Conservation (phyloP, 2,888 invertebrate species). For the Rhyacophila evoluta region DNA sequence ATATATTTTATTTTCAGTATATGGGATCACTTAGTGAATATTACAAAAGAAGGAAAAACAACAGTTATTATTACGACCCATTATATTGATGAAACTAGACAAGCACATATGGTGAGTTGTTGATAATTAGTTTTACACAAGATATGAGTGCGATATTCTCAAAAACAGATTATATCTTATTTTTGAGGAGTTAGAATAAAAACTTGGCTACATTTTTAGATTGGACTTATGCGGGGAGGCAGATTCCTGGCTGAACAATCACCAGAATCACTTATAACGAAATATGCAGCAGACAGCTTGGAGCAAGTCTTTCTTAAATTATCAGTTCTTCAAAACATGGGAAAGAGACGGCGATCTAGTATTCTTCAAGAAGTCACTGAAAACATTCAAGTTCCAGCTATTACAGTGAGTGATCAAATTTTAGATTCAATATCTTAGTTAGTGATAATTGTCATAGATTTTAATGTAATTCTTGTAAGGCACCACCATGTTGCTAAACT, state of each 20-base stretch:
- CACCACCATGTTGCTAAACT: no score
- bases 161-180: no score
- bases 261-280: slow-evolving; percentile 77
- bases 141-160: no score
- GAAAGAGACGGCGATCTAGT: slow-evolving; percentile 82
- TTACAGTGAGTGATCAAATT: slow-evolving; percentile 72
- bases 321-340: slow-evolving; percentile 84
- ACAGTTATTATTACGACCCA: slow-evolving; percentile 91
- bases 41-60: slow-evolving; percentile 79
- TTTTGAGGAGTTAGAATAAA: no score
- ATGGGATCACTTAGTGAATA: slow-evolving; percentile 86
- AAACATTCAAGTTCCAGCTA: slow-evolving; percentile 74
- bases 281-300: slow-evolving; percentile 79
- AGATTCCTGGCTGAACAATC: slow-evolving; percentile 87
- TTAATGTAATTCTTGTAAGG: no score
- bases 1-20: slow-evolving; percentile 72
- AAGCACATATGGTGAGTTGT: slow-evolving; percentile 83
- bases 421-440: no score
- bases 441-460: no score
- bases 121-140: no score
- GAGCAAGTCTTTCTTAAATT: slow-evolving; percentile 87
- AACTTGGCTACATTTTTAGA: slow-evolving; percentile 73
- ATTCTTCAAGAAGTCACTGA: slow-evolving; percentile 82
- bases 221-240: slow-evolving; percentile 87
- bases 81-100: slow-evolving; percentile 89